Evolutionary conservation across 2,797 vertebrate genomes (phyloP), one percentile per base, ranked within the genome.

Genomic region (Gastrophryne carolinensis): DNA sequence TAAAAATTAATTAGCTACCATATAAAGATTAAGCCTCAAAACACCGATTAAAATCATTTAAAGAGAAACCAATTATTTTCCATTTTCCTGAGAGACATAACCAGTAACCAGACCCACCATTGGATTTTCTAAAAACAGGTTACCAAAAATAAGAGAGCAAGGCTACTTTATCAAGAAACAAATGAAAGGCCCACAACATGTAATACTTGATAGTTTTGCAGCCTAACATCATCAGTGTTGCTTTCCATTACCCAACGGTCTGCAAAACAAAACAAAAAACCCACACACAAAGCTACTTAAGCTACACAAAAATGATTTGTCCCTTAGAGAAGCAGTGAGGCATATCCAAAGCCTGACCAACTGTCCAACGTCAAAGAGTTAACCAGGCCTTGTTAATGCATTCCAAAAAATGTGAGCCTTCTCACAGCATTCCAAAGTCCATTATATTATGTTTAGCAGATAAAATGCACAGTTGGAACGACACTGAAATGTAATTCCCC

Each of bases 261-360:
- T n/a, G 32, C 30, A 17, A 68, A 17, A 68, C 54, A 68, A 39
- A 68, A 50, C 53, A 23, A 54, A 37, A 67, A 67, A 54, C 13
- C 7, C 26, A 0, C 3, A 68, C 49, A 68, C 65, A 68, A 68
- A 53, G 32, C 13, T 54, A 29, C 19, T 47, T 2, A 24, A 65
- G 62, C 41, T 2, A 47, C 44, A 47, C 44, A 27, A 49, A 41
- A 65, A 65, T 49, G 32, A 21, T 68, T 57, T 60, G 13, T 6
- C 6, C 27, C 27, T 60, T 47, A 44, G 53, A 64, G 30, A 61
- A 65, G 35, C 61, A 66, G 39, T n/a, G 49, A 66, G 52, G 62
- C 61, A 66, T 49, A 29, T 39, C 26, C 52, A 57, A 54, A 66
- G 62, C 26, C 39, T 56, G 72, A 49, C 29, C 9, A 47, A 19